phyloP scores from a whole-genome alignment of 2,797 vertebrate species.

The Rhyacichthys aspro region DNA sequence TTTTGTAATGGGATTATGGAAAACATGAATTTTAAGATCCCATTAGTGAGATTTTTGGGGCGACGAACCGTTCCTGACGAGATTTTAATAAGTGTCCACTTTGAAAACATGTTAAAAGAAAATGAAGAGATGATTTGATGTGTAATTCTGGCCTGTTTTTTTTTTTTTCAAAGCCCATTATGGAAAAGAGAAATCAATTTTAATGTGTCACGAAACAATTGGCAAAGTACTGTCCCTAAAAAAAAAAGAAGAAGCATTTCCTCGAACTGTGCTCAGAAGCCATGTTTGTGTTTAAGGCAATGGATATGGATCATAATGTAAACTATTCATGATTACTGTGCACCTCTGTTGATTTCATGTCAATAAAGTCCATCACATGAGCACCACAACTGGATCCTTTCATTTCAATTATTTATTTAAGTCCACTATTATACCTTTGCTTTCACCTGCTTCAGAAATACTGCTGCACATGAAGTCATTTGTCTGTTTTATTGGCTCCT shows the following conservation, averaged over 20 bases:
- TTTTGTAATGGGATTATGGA: conserved; percentile 86
- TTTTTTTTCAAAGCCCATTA: background rate
- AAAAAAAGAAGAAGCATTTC: conserved; percentile 9
- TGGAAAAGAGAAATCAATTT: background rate
- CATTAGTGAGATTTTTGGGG: conserved; percentile 79
- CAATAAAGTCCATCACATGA: conserved; percentile 82
- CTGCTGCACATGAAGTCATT: too few species aligned
- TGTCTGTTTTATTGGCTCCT: too few species aligned
- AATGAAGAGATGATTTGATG: too few species aligned
- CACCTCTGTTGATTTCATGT: conserved; percentile 79
- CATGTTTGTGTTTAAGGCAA: conserved; percentile 46
- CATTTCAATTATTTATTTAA: too few species aligned
- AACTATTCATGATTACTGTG: conserved; percentile 68
- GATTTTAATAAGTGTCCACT: background rate
- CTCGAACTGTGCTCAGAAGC: conserved; percentile 49
- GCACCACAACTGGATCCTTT: conserved; percentile 41
- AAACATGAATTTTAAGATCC: conserved; percentile 67
- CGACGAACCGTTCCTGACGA: conserved; percentile 22
- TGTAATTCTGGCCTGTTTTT: too few species aligned
- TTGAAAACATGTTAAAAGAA: background rate
- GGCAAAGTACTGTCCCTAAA: background rate
- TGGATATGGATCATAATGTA: conserved; percentile 67
- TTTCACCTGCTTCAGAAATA: too few species aligned
- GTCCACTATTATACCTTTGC: too few species aligned
- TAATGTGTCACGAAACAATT: background rate